These are phyloP conservation scores for Philopedon plagiatum DNA, from an alignment of 2,888 invertebrate genomes.

Conservation along the genomic window DNA sequence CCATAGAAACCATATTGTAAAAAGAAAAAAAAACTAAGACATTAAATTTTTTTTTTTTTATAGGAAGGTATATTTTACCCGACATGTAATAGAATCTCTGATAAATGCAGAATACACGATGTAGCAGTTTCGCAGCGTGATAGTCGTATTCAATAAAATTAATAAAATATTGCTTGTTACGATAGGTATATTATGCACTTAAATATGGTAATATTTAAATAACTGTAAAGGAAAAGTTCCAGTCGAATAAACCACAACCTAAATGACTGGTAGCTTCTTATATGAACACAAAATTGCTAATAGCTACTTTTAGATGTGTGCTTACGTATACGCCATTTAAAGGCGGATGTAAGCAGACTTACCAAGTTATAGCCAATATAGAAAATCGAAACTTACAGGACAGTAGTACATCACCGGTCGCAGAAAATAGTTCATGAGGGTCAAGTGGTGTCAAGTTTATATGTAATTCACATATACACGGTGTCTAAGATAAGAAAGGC, in stretches of 20 bases:
- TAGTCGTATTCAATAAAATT: conserved; percentile 35
- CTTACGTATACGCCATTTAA: conserved; percentile 4
- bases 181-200: conserved; percentile 25
- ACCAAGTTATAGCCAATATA: neutral
- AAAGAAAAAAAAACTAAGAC: conserved; percentile 23
- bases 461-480: no score
- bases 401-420: no score
- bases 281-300: conserved; percentile 28
- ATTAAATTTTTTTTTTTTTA: conserved; percentile 40
- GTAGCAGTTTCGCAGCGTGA: conserved; percentile 35
- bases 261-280: conserved; percentile 26
- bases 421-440: no score
- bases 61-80: conserved; percentile 18
- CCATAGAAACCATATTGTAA: conserved; percentile 35
- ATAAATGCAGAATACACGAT: conserved; percentile 36
- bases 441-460: no score
- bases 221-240: conserved; percentile 33
- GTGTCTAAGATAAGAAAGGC: no score
- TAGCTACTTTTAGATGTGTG: conserved; percentile 16
- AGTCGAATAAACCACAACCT: conserved; percentile 33
- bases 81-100: conserved; percentile 40
- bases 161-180: conserved; percentile 28
- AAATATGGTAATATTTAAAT: conserved; percentile 19
- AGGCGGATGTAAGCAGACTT: conserved; percentile 1
- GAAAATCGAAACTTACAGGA: neutral